A percentile compares a stretch with the other conserved stretches of the same genome.
phyloP scores from a whole-genome alignment of 2,888 invertebrate genomes.

The Pachliopta kotzebuea region DNA sequence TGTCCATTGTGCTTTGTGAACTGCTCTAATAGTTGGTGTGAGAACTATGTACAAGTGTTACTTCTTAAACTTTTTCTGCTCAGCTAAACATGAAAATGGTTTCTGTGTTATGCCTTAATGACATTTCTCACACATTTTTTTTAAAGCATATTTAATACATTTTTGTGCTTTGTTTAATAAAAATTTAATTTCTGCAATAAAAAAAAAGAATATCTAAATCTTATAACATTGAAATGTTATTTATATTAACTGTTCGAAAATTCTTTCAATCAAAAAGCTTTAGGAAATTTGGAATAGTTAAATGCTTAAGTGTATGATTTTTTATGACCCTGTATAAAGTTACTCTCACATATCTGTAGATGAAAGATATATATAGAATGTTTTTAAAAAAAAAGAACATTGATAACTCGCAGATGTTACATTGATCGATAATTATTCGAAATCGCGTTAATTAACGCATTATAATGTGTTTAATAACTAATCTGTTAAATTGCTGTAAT shows the following conservation, averaged over 20 bases:
- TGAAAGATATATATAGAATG: constrained; percentile 37
- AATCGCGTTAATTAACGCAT: constrained; percentile 19
- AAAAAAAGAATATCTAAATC: too few species aligned
- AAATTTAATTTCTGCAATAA: too few species aligned
- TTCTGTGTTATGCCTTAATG: neutral
- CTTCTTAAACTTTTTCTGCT: constrained; percentile 31
- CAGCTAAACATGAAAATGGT: constrained; percentile 4
- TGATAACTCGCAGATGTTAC: constrained; percentile 1
- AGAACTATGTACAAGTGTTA: constrained; percentile 45
- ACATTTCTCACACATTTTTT: constrained; percentile 3
- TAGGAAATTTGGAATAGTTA: too few species aligned
- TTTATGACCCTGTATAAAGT: too few species aligned
- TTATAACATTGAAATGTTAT: too few species aligned
- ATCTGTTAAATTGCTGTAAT: constrained; percentile 24
- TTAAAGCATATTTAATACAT: neutral
- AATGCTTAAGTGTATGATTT: too few species aligned
- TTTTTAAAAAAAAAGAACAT: neutral
- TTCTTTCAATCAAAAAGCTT: too few species aligned
- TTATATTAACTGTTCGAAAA: too few species aligned
- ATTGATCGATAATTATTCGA: constrained; percentile 20
- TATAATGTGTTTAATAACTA: constrained; percentile 14
- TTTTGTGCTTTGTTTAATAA: neutral
- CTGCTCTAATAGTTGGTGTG: constrained; percentile 61
- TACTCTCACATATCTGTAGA: neutral
- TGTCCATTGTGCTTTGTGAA: constrained; percentile 64